Conservation (phyloP, 2,888 invertebrate genomes). For the Eupithecia dodoneata region DNA sequence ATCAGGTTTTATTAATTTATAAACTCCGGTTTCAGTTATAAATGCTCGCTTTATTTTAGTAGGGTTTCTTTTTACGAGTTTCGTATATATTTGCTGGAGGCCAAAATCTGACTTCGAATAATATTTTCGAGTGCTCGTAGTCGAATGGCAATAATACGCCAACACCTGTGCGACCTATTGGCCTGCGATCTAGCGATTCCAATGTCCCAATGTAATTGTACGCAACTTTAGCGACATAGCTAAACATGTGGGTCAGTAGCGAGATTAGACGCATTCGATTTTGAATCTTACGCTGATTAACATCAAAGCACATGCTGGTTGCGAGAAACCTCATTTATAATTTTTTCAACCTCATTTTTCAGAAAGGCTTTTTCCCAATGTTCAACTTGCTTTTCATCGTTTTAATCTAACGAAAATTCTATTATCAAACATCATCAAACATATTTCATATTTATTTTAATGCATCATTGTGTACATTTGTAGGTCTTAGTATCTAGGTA, state of each 20-base stretch:
- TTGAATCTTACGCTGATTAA: not conserved
- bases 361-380: not conserved
- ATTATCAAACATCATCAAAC: too few species aligned
- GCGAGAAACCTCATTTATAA: not conserved
- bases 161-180: slow-evolving; percentile 9
- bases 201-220: not conserved
- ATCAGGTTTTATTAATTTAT: slow-evolving; percentile 14
- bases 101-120: not conserved
- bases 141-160: not conserved
- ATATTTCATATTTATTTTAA: too few species aligned
- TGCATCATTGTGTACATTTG: too few species aligned
- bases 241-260: slow-evolving; percentile 4
- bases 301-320: not conserved
- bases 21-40: slow-evolving; percentile 6
- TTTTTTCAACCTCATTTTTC: too few species aligned
- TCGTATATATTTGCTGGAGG: not conserved
- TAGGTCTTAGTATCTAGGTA: too few species aligned
- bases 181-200: not conserved
- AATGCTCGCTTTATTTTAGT: slow-evolving; percentile 1
- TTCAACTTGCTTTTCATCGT: not conserved
- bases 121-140: not conserved
- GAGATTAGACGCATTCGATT: not conserved
- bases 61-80: slow-evolving; percentile 7
- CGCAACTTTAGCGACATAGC: not conserved
- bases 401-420: not conserved